Base-by-base conservation (phyloP, 2,888 invertebrate species). In the Sinelater perroti region DNA sequence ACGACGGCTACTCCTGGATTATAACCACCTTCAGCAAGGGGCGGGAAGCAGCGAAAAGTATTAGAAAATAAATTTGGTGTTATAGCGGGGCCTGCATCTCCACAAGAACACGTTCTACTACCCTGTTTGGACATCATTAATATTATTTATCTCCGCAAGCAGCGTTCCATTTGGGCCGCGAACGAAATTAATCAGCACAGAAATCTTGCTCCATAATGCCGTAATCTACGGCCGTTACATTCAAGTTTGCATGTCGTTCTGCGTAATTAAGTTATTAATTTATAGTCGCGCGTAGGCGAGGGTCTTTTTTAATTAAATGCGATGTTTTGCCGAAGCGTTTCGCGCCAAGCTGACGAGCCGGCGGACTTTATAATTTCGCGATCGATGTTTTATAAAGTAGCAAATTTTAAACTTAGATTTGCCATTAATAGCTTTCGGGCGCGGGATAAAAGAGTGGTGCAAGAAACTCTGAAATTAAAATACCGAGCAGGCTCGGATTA, bases 261-360 rank as follows among this genome's bases (percentile, higher is more conserved):
- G 18, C 49, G 54, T 59, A 59, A 59, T 59, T 59, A 59, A 59
- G 59, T 59, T 59, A 59, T 59, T 59, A 59, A 59, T 59, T 59
- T 59, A 54, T 54, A 54, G 49, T 50, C 49, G 45, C 36, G 44
- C 30, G 53, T 47, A 40, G 49, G 52, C 28, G 45, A 47, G 40
- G 36, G 47, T 33, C 46, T 54, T 59, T 59, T 59, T 59, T 54
- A 59, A 54, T 54, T 54, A 59, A 59, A 52, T 58, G 52, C 52
- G 46, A 21, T 56, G 56, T 56, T 56, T 56, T 56, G 40, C 49
- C 42, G 44, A 49, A 50, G 28, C 56, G 44, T 49, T 54, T 46
- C 54, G 31, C 49, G 50, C 56, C 42, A 55, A 55, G 47, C 38
- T 51, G 46, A 55, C 20, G 20, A 38, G 52, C 45, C 46, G n/a